phyloP scores from a whole-genome alignment of 1,140 invertebrate genomes.

The silkworm (Bombyx mori) region ASM3026992v2 NC_085124.1:2397001-2397500 shows the following conservation, averaged over 20 bases:
- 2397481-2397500: not conserved
- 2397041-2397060: conserved; percentile 52
- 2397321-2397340: conserved; percentile 36
- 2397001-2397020: not conserved
- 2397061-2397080: conserved; percentile 51
- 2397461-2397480: not conserved
- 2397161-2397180: conserved; percentile 59
- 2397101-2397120: conserved; percentile 51
- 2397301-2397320: conserved; percentile 38
- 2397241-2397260: conserved; percentile 25
- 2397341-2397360: conserved; percentile 23
- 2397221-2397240: conserved; percentile 4
- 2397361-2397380: conserved; percentile 42
- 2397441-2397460: conserved; percentile 22
- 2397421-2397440: conserved; percentile 34
- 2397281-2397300: conserved; percentile 36
- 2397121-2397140: conserved; percentile 53
- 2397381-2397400: conserved; percentile 23
- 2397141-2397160: conserved; percentile 54
- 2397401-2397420: conserved; percentile 6
- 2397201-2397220: conserved; percentile 4
- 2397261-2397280: conserved; percentile 38
- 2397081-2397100: conserved; percentile 19
- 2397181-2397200: conserved; percentile 1
- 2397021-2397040: conserved; percentile 27